A percentile compares a stretch with the other conserved stretches of the same genome.
Conservation (phyloP, 2,888 invertebrate species). For the Blastobasis lacticolella region DNA sequence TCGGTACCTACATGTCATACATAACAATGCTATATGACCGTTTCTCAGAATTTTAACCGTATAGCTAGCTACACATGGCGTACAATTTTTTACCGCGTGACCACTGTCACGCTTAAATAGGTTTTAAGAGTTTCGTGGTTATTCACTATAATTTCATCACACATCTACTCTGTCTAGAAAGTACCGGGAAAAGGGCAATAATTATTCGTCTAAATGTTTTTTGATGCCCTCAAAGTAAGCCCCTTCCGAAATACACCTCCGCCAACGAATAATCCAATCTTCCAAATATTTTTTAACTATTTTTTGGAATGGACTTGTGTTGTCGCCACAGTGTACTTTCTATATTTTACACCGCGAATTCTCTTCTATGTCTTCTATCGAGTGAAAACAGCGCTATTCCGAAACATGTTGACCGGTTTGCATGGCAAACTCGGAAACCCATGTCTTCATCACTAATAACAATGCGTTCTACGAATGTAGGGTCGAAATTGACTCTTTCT, state of each 20-base stretch:
- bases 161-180: not conserved
- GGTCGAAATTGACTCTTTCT: slow-evolving; percentile 13
- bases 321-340: not conserved
- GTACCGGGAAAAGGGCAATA: not conserved
- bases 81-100: too few relatives aligned
- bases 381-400: slow-evolving; percentile 5
- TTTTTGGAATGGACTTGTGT: slow-evolving; percentile 6
- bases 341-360: not conserved
- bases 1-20: too few relatives aligned
- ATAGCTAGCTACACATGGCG: too few relatives aligned
- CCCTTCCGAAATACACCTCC: slow-evolving; percentile 12
- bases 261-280: slow-evolving; percentile 11
- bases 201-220: slow-evolving; percentile 8
- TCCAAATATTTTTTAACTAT: slow-evolving; percentile 7
- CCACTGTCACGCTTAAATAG: too few relatives aligned
- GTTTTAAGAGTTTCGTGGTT: too few relatives aligned
- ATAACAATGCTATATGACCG: too few relatives aligned
- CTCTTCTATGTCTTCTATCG: not conserved
- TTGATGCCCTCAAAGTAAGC: slow-evolving; percentile 13
- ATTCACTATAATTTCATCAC: too few relatives aligned
- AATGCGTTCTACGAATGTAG: slow-evolving; percentile 17
- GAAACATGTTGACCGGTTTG: slow-evolving; percentile 11
- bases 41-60: too few relatives aligned
- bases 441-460: slow-evolving; percentile 15
- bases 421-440: slow-evolving; percentile 13